Conservation (phyloP, 53 echinoderm and acorn worm species). For the Holothuria scabra region DNA sequence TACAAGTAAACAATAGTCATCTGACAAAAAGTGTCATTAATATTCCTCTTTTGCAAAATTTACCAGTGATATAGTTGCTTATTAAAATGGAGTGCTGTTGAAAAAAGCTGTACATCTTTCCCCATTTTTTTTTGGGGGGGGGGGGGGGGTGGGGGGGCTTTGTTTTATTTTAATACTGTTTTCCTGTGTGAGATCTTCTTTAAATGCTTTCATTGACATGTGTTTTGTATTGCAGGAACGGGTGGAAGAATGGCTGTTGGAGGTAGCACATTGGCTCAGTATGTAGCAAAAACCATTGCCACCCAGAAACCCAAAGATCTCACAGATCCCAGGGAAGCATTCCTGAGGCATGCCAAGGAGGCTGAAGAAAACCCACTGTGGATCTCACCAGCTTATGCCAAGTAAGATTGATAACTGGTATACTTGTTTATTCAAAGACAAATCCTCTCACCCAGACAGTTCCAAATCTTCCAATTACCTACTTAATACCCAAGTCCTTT, state of each 20-base stretch:
- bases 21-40: too few relatives aligned
- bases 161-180: background rate
- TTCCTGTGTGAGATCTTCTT: background rate
- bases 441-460: too few relatives aligned
- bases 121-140: background rate
- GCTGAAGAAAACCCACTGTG: slow-evolving; percentile 87
- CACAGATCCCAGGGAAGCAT: slow-evolving; percentile 87
- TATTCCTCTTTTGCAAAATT: too few relatives aligned
- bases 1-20: too few relatives aligned
- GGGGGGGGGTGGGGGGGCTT: too few relatives aligned
- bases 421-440: too few relatives aligned
- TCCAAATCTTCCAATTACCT: too few relatives aligned
- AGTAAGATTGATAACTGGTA: slow-evolving; percentile 57
- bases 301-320: slow-evolving; percentile 81
- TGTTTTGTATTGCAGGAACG: slow-evolving; percentile 60
- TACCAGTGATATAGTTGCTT: too few relatives aligned
- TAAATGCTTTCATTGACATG: background rate
- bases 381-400: slow-evolving; percentile 92
- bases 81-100: too few relatives aligned
- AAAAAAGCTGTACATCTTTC: background rate
- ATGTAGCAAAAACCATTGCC: slow-evolving; percentile 90
- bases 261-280: slow-evolving; percentile 84
- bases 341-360: slow-evolving; percentile 89
- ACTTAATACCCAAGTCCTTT: too few relatives aligned
- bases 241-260: slow-evolving; percentile 88